Evolutionary conservation across 2,113 vertebrate species (phyloP), one percentile per base, ranked within the genome.

Genomic region (Channa maculata): DNA sequence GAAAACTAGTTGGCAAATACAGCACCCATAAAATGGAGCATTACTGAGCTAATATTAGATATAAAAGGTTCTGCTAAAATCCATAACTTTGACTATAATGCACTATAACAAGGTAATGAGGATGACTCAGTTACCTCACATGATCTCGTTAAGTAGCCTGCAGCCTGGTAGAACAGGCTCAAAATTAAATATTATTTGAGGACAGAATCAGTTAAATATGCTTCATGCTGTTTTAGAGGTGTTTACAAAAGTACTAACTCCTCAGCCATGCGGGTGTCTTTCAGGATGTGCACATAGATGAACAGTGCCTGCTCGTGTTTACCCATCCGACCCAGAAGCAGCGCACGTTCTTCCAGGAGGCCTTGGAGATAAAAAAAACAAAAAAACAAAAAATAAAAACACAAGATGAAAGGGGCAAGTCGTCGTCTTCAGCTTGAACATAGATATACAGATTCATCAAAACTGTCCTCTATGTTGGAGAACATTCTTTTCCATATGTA

Each of bases 231-330:
- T 24, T 24, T 24, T 24, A 24, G 24, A 24, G 24, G 24, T 41
- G 60, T 46, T 24, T 48, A n/a, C 57, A 77, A 92, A 1, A n/a
- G 7, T 24, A 90, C 96, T 93, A 90, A 99, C 97, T 96, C 95
- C 84, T 99, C 97, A 43, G 98, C 97, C 97, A 98, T 98, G 82
- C 38, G 93, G 0, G 95, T 98, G 76, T 98, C 95, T 59, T 96
- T 96, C 79, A 99, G 92, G 86, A 98, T 87, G 89, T 99, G 98
- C 54, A 99, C 98, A 3, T 99, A 99, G 90, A 99, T 98, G 91
- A 97, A 98, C 36, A 99, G 96, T 50, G 98, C 97, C 93, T 99
- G 98, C 50, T 99, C 98, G 0, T 99, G 98, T 75, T 98, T 98
- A 6, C 98, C 98, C 98, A 99, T 99, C 52, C 96, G 96, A 14